Evolutionary conservation across 2,113 vertebrate genomes (phyloP), one percentile per base, ranked within the genome.

Genomic region (Butorides virescens): DNA sequence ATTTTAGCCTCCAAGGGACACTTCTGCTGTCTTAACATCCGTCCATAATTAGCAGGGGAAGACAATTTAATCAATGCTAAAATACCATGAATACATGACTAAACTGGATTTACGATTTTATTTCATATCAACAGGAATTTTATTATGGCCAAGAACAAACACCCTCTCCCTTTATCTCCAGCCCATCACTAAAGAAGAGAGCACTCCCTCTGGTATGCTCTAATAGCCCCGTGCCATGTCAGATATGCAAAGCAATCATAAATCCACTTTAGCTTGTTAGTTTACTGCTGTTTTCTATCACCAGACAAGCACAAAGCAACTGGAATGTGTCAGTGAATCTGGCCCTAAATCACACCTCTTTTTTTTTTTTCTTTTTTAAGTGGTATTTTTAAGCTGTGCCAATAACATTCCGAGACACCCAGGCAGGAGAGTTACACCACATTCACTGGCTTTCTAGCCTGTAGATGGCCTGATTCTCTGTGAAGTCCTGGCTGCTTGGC

Each of bases 211-310:
- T 94, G 92, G 88, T 91, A 97, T 97, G 94, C 80, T 87, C 11
- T 87, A 84, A 93, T 61, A 95, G 94, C 70, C 61, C 82, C 30
- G 4, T 91, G 76, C 65, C 83, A 81, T 93, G 94, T 92, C 80
- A 97, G 91, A 97, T 91, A 93, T 78, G 92, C 86, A 92, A 96
- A 92, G 88, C 89, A 81, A 89, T 94, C 94, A 97, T 95, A 97
- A 95, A 97, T 95, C 91, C 88, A 86, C 94, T 95, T 85, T 53
- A 96, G 94, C 89, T 91, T 95, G 94, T 95, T 93, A 91, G 91
- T 94, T 96, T 97, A 96, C 94, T 96, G 96, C 92, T 97, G 92
- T 79, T 95, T 96, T 93, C 83, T 91, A 93, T 97, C 94, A 95
- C 83, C 83, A 97, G 94, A 92, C 91, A 95, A 97, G 94, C 91